Conservation (phyloP, 1,140 invertebrate genomes). For the Drosophila micromelanica region DNA sequence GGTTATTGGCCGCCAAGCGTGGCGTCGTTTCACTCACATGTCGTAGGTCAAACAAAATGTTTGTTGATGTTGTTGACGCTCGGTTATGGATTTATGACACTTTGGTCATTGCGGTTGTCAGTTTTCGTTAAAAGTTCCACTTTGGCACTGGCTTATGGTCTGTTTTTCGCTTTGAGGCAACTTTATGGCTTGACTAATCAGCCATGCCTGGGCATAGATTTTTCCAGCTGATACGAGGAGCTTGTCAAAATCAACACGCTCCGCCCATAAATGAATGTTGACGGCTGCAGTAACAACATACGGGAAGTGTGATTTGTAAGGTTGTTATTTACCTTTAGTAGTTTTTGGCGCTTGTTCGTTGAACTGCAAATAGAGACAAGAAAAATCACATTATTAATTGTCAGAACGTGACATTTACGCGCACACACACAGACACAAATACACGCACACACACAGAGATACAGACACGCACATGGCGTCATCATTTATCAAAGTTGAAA, state of each 20-base stretch:
- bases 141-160: slow-evolving; percentile 43
- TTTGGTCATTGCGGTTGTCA: slow-evolving; percentile 80
- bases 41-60: slow-evolving; percentile 78
- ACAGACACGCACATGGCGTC: slow-evolving; percentile 22
- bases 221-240: slow-evolving; percentile 23
- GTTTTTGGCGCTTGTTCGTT: slow-evolving; percentile 43
- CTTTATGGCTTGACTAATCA: slow-evolving; percentile 52
- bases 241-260: slow-evolving; percentile 68
- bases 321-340: slow-evolving; percentile 60
- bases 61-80: slow-evolving; percentile 80
- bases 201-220: slow-evolving; percentile 41
- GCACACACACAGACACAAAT: slow-evolving; percentile 26
- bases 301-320: background rate
- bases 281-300: background rate
- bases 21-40: slow-evolving; percentile 54
- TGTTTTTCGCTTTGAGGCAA: slow-evolving; percentile 14
- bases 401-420: slow-evolving; percentile 68
- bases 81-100: slow-evolving; percentile 82
- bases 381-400: slow-evolving; percentile 76
- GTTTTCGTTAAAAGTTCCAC: slow-evolving; percentile 76
- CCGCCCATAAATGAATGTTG: slow-evolving; percentile 52
- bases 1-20: slow-evolving; percentile 73
- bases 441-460: slow-evolving; percentile 4
- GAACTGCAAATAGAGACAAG: slow-evolving; percentile 78
- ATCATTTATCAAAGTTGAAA: slow-evolving; percentile 71